These are phyloP conservation scores for Microcebus griseorufus DNA, from an alignment of 2,113 vertebrate genomes.

Conservation along the genomic window DNA sequence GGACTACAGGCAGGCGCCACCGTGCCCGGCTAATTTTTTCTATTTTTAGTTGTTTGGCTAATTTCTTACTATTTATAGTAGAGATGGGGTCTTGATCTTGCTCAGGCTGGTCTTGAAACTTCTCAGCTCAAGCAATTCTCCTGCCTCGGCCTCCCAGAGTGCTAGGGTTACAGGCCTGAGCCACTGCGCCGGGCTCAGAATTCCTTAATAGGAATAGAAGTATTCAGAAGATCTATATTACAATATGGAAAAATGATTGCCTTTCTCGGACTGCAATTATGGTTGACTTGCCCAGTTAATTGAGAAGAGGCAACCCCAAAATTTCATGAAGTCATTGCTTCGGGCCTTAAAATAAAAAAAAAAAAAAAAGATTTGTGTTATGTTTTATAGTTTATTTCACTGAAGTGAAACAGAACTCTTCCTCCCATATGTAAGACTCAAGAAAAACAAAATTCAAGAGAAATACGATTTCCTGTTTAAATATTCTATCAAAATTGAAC, in stretches of 20 bases:
- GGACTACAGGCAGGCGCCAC: too few relatives aligned
- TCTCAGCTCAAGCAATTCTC: too few relatives aligned
- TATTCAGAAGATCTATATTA: neutral
- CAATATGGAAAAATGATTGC: neutral
- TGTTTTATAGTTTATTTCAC: neutral
- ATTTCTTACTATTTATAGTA: too few relatives aligned
- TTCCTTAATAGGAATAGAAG: neutral
- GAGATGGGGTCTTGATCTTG: too few relatives aligned
- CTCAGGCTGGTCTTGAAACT: too few relatives aligned
- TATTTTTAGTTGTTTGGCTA: too few relatives aligned
- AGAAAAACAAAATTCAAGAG: neutral
- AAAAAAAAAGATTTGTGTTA: neutral
- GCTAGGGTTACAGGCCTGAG: too few relatives aligned
- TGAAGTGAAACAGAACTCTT: neutral
- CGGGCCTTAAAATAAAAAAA: neutral
- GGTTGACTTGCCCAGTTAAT: neutral
- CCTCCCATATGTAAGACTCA: neutral
- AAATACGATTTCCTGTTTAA: neutral
- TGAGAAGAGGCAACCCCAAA: neutral
- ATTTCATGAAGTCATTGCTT: conserved; percentile 30
- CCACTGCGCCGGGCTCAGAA: too few relatives aligned
- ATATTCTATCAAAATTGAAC: neutral
- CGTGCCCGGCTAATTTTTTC: too few relatives aligned
- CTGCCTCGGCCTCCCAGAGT: too few relatives aligned
- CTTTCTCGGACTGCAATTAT: neutral